These are phyloP conservation scores for Drosophila kurseongensis DNA, from an alignment of 1,140 invertebrate species.

Conservation along the genomic window DNA sequence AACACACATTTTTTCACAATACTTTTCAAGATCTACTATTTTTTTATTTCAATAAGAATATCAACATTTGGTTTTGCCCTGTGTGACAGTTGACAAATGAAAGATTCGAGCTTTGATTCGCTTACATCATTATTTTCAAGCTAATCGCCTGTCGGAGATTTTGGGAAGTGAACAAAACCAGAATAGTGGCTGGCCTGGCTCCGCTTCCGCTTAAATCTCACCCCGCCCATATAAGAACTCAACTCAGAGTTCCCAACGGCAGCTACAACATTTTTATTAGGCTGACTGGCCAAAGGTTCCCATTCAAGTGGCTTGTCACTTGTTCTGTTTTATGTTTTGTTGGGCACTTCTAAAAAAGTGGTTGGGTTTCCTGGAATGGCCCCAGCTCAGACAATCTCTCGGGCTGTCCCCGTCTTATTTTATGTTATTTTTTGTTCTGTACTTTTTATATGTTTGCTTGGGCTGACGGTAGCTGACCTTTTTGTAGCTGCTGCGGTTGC, in stretches of 20 bases:
- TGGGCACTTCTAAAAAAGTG: constrained; percentile 76
- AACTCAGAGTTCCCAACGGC: constrained; percentile 30
- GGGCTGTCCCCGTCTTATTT: constrained; percentile 36
- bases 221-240: constrained; percentile 10
- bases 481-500: constrained; percentile 31
- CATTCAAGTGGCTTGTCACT: constrained; percentile 60
- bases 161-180: constrained; percentile 44
- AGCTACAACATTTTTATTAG: constrained; percentile 62
- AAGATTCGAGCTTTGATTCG: constrained; percentile 29
- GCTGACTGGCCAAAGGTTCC: constrained; percentile 57
- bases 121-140: constrained; percentile 50
- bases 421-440: constrained; percentile 51
- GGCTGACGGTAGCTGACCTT: constrained; percentile 77
- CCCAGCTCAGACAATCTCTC: constrained; percentile 35
- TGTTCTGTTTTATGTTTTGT: constrained; percentile 43
- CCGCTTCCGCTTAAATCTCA: constrained; percentile 42
- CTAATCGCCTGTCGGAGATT: constrained; percentile 38
- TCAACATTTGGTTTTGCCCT: too few relatives aligned
- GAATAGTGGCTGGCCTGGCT: constrained; percentile 23
- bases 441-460: constrained; percentile 44
- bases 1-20: too few relatives aligned
- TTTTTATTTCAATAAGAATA: background rate
- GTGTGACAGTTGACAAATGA: constrained; percentile 17
- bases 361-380: constrained; percentile 70
- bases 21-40: background rate